Percentiles rank a stretch among this genome's conserved stretches.
These are phyloP conservation scores for Neostethus bicornis DNA, from an alignment of 2,797 vertebrate genomes.

Conservation along the genomic window DNA sequence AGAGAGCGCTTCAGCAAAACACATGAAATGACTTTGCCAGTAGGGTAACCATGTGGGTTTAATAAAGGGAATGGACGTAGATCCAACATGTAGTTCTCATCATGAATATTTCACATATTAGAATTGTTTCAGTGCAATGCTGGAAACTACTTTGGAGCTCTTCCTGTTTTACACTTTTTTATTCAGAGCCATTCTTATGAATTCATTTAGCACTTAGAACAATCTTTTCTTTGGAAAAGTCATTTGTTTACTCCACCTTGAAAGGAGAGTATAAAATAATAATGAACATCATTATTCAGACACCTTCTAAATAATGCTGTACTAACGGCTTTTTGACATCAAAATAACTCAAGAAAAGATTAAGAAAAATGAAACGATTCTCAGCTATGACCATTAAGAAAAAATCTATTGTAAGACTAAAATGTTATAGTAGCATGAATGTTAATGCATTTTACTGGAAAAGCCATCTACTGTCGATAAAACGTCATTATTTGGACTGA, in stretches of 20 bases:
- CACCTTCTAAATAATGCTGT: not conserved
- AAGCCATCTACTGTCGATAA: conserved; percentile 11
- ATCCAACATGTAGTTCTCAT: conserved; percentile 35
- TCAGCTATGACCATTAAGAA: not conserved
- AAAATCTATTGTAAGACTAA: not conserved
- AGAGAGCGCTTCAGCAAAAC: conserved; percentile 30
- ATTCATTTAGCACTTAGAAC: too few species aligned
- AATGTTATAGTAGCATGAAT: not conserved
- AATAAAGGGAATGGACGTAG: conserved; percentile 31
- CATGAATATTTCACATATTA: conserved; percentile 32
- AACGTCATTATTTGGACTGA: conserved; percentile 23
- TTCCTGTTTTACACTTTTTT: too few species aligned
- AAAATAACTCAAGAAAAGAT: not conserved
- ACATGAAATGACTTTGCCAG: conserved; percentile 33
- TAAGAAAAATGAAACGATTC: not conserved
- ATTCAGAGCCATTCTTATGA: too few species aligned
- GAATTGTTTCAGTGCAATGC: not conserved
- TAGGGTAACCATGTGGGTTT: conserved; percentile 31
- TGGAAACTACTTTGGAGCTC: not conserved
- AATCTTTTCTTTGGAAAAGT: too few species aligned
- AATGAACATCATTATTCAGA: not conserved
- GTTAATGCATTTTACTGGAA: conserved; percentile 1
- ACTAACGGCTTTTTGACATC: not conserved
- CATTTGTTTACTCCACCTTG: too few species aligned
- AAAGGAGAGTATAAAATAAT: too few species aligned